Conservation (phyloP, 2,888 invertebrate genomes). For the Mesoligia furuncula region DNA sequence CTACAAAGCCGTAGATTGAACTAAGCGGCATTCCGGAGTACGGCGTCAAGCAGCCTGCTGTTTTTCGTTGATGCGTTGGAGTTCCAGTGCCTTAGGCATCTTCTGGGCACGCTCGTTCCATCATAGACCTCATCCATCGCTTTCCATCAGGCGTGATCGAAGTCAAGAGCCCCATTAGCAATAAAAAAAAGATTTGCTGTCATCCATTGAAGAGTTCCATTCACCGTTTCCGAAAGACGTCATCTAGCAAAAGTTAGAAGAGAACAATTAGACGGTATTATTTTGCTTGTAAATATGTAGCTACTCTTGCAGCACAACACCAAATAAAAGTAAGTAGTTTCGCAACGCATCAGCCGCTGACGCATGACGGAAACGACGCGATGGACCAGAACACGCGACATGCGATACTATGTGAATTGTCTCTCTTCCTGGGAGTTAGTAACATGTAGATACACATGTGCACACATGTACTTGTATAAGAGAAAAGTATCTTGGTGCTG, state of each 20-base stretch:
- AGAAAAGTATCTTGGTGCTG: too few species aligned
- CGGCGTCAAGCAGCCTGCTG: too few species aligned
- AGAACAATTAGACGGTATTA: not conserved
- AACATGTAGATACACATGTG: not conserved
- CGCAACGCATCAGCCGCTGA: constrained; percentile 17
- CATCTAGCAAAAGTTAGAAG: not conserved
- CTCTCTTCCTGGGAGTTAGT: constrained; percentile 37
- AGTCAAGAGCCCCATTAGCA: too few species aligned
- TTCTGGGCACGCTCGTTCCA: too few species aligned
- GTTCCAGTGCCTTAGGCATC: too few species aligned
- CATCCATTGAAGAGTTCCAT: not conserved
- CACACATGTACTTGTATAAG: too few species aligned
- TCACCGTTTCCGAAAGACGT: not conserved
- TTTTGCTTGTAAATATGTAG: not conserved
- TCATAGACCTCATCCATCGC: too few species aligned
- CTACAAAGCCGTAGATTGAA: not conserved
- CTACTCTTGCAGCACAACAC: not conserved
- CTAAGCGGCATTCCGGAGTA: not conserved
- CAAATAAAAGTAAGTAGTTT: not conserved
- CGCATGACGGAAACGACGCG: constrained; percentile 35
- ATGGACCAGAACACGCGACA: constrained; percentile 40
- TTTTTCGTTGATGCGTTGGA: too few species aligned
- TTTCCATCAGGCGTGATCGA: too few species aligned
- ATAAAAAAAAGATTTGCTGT: not conserved
- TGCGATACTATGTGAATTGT: constrained; percentile 38